phyloP scores from a whole-genome alignment of 1,140 invertebrate genomes.

The Drosophila micromelanica region DNA sequence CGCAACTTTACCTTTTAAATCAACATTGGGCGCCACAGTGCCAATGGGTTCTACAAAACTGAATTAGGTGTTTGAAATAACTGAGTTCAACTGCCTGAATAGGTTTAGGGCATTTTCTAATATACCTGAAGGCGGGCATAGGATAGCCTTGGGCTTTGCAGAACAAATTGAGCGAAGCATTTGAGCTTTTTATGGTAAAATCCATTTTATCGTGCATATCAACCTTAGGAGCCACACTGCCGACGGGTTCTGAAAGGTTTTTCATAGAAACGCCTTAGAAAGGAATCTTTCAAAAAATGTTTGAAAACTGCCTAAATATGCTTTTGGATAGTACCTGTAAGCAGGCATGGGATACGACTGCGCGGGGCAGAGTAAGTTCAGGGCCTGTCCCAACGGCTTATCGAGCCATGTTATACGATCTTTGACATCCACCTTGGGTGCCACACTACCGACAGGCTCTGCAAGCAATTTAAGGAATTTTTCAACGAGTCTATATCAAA shows the following conservation, averaged over 20 bases:
- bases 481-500: no score
- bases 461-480: slow-evolving; percentile 24
- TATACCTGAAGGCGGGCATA: slow-evolving; percentile 88
- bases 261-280: background rate
- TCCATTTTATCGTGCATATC: slow-evolving; percentile 84
- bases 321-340: slow-evolving; percentile 85
- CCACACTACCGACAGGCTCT: slow-evolving; percentile 87
- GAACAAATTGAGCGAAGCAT: slow-evolving; percentile 70
- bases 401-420: slow-evolving; percentile 86
- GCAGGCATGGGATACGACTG: slow-evolving; percentile 88
- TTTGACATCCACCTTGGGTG: slow-evolving; percentile 87
- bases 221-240: slow-evolving; percentile 88
- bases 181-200: slow-evolving; percentile 46
- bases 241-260: slow-evolving; percentile 87
- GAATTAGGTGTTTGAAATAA: background rate
- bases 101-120: slow-evolving; percentile 81
- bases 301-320: slow-evolving; percentile 55
- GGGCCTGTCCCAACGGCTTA: slow-evolving; percentile 83
- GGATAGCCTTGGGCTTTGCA: slow-evolving; percentile 89
- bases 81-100: slow-evolving; percentile 85
- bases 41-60: slow-evolving; percentile 88
- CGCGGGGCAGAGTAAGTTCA: slow-evolving; percentile 86
- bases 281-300: background rate
- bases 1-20: slow-evolving; percentile 85
- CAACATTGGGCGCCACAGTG: slow-evolving; percentile 88